Base-by-base conservation (phyloP, 2,797 vertebrate species). In the Novumbra hubbsi region DNA sequence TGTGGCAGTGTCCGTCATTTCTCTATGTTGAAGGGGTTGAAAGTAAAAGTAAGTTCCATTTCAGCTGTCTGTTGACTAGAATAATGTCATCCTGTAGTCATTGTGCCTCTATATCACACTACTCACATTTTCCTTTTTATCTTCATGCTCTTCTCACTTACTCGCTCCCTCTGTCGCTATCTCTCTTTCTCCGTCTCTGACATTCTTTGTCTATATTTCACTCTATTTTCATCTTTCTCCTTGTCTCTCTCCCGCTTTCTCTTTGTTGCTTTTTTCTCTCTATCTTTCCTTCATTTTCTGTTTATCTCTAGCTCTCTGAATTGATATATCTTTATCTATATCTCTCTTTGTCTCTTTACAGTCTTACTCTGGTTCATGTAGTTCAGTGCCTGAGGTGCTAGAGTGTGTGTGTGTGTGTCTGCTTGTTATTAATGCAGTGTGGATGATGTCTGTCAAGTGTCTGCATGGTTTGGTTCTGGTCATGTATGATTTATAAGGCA, bases 401-500 rank as follows among this genome's bases (percentile, higher is more conserved):
- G 81, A 84, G 65, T 80, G 69, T 67, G 64, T 76, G 71, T 27
- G 21, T 69, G 9, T 49, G 67, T 17, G 80, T 76, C 64, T 48
- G 78, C 80, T 76, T 87, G 83, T 84, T 85, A 82, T 84, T 78
- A 78, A 81, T 86, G 84, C 83, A 76, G 77, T 63, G 48, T 80
- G 72, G 76, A 52, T 17, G 5, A 12, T 52, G 50, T 52, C 50
- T 52, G 55, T 24, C n/a, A n/a, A 11, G 52, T 21, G n/a, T 57
- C 52, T 73, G 65, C 72, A 81, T 76, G 76, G 65, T 72, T 81
- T 76, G 82, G 80, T 88, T 84, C 73, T 75, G 84, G 78, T 76
- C 72, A 84, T 90, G 83, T 86, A 88, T 88, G 87, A 90, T 92
- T 90, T 88, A 90, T 86, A 80, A 7, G 48, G 78, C 49, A 63